Conservation (phyloP, 2,113 vertebrate genomes). For the Cyprinodon brontotheroides region DNA sequence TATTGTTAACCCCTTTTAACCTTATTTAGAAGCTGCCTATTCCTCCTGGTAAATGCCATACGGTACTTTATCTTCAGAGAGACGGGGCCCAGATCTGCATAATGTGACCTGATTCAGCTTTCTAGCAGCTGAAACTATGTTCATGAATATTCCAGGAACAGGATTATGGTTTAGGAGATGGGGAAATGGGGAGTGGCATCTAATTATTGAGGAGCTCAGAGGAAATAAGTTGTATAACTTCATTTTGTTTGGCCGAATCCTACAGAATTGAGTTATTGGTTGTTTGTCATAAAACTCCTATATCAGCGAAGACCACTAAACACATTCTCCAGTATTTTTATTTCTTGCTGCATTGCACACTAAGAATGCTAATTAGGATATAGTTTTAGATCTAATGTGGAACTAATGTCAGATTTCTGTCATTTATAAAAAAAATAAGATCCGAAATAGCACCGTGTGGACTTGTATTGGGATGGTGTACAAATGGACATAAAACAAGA, state of each 20-base stretch:
- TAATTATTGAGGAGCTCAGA: conserved; percentile 36
- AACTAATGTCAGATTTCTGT: no score
- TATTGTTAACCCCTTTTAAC: conserved; percentile 58
- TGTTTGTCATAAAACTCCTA: neutral
- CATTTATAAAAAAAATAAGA: no score
- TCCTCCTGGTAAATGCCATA: conserved; percentile 1
- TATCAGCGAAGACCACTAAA: neutral
- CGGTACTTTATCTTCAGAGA: conserved; percentile 45
- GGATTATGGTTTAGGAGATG: conserved; percentile 23
- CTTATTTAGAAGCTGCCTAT: conserved; percentile 39
- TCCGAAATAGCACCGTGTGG: no score
- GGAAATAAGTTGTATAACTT: conserved; percentile 29
- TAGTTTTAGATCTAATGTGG: neutral
- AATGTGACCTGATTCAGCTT: conserved; percentile 55
- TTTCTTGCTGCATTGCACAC: neutral
- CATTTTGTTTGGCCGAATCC: conserved; percentile 12
- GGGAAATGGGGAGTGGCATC: conserved; percentile 36
- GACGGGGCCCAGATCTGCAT: conserved; percentile 21
- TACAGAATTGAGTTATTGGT: neutral
- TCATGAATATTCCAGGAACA: conserved; percentile 59
- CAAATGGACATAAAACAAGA: no score
- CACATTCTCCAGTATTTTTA: no score
- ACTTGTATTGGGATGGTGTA: no score
- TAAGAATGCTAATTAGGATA: neutral
- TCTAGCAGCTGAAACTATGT: conserved; percentile 33